Conservation (phyloP, 2,113 vertebrate genomes). For the Phylloscopus trochiloides region DNA sequence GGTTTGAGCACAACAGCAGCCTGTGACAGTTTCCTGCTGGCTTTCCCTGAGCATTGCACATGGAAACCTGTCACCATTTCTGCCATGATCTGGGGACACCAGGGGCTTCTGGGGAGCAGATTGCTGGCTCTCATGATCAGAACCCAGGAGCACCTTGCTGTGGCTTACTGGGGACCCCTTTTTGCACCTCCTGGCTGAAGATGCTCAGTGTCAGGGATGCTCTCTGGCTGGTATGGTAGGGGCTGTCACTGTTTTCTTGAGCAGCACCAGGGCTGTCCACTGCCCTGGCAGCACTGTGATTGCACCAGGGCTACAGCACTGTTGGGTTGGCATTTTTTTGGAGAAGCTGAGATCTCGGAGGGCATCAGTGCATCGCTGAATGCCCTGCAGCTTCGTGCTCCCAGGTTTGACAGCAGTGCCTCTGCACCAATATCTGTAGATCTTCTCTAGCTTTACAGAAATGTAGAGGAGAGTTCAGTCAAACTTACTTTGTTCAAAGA, state of each 20-base stretch:
- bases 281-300: neutral
- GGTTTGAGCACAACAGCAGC: neutral
- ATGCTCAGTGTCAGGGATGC: neutral
- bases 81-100: neutral
- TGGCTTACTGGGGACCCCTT: neutral
- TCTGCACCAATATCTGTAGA: rapidly evolving
- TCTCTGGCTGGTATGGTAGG: neutral
- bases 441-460: neutral
- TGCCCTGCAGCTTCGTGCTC: neutral
- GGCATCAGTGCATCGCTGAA: neutral
- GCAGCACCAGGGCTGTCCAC: neutral
- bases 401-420: neutral
- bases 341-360: rapidly evolving
- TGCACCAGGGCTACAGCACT: neutral
- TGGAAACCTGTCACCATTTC: neutral
- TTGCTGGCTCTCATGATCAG: rapidly evolving
- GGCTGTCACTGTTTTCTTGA: neutral
- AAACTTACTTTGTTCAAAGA: neutral
- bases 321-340: neutral
- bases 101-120: neutral
- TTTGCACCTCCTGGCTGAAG: neutral
- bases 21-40: neutral
- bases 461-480: neutral
- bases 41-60: neutral
- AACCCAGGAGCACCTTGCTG: neutral